phyloP scores from a whole-genome alignment of 2,888 invertebrate genomes.

The Rapana venosa region DNA sequence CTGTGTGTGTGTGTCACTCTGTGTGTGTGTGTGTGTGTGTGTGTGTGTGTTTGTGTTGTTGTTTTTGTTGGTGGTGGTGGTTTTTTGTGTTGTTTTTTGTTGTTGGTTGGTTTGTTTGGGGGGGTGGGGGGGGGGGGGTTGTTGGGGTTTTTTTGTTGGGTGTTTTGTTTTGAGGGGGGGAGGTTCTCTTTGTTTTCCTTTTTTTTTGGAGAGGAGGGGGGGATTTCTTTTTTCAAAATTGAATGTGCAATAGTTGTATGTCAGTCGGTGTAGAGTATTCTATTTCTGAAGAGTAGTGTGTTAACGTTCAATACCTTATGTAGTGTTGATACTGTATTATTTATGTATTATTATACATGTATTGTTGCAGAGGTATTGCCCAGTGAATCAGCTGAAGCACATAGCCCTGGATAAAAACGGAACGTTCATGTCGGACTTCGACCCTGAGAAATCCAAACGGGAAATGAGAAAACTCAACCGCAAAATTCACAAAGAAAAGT shows the following conservation, averaged over 20 bases:
- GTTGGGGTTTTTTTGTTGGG: too few species aligned
- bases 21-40: too few species aligned
- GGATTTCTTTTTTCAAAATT: neutral
- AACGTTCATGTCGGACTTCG: slow-evolving; percentile 78
- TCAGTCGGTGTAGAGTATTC: neutral
- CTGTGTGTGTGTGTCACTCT: too few species aligned
- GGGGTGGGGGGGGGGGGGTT: too few species aligned
- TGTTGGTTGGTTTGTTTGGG: too few species aligned
- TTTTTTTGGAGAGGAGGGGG: neutral
- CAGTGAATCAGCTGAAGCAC: slow-evolving; percentile 45
- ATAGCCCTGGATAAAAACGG: slow-evolving; percentile 56
- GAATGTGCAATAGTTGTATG: neutral
- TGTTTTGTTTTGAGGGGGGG: too few species aligned
- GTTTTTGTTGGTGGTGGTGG: too few species aligned
- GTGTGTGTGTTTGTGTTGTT: too few species aligned
- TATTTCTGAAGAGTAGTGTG: neutral
- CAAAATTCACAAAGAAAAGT: slow-evolving; percentile 81
- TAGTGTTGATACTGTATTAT: neutral
- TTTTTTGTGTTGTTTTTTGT: too few species aligned
- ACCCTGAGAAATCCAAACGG: slow-evolving; percentile 88
- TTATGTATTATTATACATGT: neutral
- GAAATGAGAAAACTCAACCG: slow-evolving; percentile 88
- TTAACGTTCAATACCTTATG: neutral
- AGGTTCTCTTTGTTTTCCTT: too few species aligned
- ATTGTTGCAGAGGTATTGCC: slow-evolving; percentile 23